phyloP scores from a whole-genome alignment of 2,888 invertebrate species.

The Acleris sparsana region DNA sequence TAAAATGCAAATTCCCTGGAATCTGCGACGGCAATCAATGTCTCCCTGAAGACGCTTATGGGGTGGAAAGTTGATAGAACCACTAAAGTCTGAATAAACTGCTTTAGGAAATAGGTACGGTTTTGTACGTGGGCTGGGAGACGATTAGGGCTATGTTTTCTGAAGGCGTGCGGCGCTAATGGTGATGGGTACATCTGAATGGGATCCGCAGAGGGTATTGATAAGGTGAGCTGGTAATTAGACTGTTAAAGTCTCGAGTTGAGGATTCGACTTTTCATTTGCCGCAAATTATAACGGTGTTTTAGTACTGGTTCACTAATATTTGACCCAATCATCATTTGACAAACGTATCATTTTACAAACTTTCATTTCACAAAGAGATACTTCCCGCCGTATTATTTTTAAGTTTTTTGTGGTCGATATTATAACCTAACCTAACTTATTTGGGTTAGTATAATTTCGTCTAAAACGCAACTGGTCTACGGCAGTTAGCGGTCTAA shows the following conservation, averaged over 20 bases:
- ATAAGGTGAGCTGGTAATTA: conserved; percentile 13
- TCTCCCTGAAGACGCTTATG: conserved; percentile 67
- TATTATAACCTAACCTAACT: too few species aligned
- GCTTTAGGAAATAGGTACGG: conserved; percentile 38
- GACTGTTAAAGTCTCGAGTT: not conserved
- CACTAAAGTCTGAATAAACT: conserved; percentile 49
- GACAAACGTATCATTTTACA: too few species aligned
- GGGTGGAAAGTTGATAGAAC: conserved; percentile 75
- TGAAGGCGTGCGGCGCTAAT: conserved; percentile 23
- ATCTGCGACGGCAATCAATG: conserved; percentile 66
- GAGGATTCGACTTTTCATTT: too few species aligned
- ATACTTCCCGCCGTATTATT: too few species aligned
- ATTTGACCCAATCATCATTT: too few species aligned
- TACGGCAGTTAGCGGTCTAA: too few species aligned
- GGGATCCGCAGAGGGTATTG: conserved; percentile 22
- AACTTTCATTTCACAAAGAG: too few species aligned
- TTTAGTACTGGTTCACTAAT: too few species aligned
- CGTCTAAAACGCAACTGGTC: too few species aligned
- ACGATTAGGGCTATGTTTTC: conserved; percentile 27
- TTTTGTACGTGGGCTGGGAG: conserved; percentile 27
- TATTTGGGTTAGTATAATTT: too few species aligned
- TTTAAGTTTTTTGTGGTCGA: too few species aligned
- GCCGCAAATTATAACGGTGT: too few species aligned
- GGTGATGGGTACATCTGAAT: conserved; percentile 24
- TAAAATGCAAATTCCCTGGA: conserved; percentile 77